Percentiles rank a stretch among this genome's conserved stretches.
These are phyloP conservation scores for Platypus cylindrus DNA, from an alignment of 2,888 invertebrate species.

Conservation along the genomic window DNA sequence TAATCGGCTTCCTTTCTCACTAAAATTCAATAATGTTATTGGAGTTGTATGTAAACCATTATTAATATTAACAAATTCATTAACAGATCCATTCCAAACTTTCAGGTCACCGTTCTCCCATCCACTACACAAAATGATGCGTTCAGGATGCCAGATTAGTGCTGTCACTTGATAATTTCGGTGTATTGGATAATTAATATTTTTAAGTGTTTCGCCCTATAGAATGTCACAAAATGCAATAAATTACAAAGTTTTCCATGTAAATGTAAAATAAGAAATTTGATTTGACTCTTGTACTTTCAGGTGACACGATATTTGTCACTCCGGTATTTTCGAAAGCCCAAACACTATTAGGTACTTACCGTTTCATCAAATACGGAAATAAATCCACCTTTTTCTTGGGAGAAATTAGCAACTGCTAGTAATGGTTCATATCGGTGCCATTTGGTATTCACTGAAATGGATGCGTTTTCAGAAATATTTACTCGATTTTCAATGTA, in stretches of 20 bases:
- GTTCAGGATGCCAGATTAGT: slow-evolving; percentile 80
- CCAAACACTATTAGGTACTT: slow-evolving; percentile 28
- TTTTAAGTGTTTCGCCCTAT: slow-evolving; percentile 64
- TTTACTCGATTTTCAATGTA: slow-evolving; percentile 77
- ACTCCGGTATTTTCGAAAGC: slow-evolving; percentile 84
- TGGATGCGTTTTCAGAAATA: slow-evolving; percentile 60
- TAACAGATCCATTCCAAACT: slow-evolving; percentile 62
- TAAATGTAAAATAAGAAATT: background rate
- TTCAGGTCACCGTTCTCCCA: slow-evolving; percentile 90
- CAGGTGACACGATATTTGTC: slow-evolving; percentile 76
- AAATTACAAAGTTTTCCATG: slow-evolving; percentile 1
- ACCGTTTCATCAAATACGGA: slow-evolving; percentile 80
- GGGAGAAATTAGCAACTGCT: slow-evolving; percentile 76
- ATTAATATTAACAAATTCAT: slow-evolving; percentile 51
- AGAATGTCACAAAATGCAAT: too few species aligned
- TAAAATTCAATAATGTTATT: slow-evolving; percentile 54
- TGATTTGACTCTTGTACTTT: slow-evolving; percentile 47
- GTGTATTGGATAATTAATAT: slow-evolving; percentile 63
- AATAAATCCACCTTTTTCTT: slow-evolving; percentile 79
- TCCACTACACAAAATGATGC: slow-evolving; percentile 68
- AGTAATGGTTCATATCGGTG: slow-evolving; percentile 68
- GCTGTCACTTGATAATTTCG: slow-evolving; percentile 69
- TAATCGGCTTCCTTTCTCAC: slow-evolving; percentile 70
- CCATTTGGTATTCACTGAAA: slow-evolving; percentile 73
- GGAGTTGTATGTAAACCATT: slow-evolving; percentile 58